These are phyloP conservation scores for Sitophilus oryzae DNA, from an alignment of 1,140 invertebrate species.

Conservation along the genomic window DNA sequence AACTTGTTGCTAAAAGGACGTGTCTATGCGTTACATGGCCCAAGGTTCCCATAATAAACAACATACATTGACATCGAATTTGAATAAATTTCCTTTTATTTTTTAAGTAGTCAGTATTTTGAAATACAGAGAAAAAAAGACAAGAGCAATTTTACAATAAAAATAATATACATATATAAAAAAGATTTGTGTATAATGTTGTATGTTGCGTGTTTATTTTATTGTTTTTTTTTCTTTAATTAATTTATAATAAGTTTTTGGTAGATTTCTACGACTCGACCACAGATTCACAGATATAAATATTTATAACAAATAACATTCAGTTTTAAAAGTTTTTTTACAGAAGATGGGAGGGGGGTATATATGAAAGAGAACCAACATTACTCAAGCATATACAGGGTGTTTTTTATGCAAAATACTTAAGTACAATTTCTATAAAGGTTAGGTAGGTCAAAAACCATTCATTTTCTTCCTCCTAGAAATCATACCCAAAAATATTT, in stretches of 20 bases:
- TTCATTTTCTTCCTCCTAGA: too few species aligned
- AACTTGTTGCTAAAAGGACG: too few species aligned
- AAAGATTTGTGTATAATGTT: neutral
- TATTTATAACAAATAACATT: constrained; percentile 44
- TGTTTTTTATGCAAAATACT: too few species aligned
- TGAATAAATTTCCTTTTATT: constrained; percentile 6
- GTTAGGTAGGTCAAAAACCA: too few species aligned
- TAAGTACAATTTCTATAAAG: too few species aligned
- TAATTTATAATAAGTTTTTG: constrained; percentile 10
- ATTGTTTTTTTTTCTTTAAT: neutral
- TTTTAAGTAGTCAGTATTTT: too few species aligned
- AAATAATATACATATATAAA: constrained; percentile 1
- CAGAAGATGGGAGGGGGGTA: constrained; percentile 29
- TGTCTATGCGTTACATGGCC: too few species aligned
- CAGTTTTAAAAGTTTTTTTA: constrained; percentile 38
- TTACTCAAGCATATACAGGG: neutral
- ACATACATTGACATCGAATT: constrained; percentile 20
- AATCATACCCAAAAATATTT: too few species aligned
- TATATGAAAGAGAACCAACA: constrained; percentile 8
- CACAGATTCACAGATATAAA: constrained; percentile 38
- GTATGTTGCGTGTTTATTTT: neutral
- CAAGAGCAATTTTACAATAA: neutral
- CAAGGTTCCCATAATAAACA: too few species aligned
- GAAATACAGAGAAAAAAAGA: too few species aligned
- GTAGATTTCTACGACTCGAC: constrained; percentile 27